Conservation (phyloP, 2,797 vertebrate species). For the Antrozous pallidus region DNA sequence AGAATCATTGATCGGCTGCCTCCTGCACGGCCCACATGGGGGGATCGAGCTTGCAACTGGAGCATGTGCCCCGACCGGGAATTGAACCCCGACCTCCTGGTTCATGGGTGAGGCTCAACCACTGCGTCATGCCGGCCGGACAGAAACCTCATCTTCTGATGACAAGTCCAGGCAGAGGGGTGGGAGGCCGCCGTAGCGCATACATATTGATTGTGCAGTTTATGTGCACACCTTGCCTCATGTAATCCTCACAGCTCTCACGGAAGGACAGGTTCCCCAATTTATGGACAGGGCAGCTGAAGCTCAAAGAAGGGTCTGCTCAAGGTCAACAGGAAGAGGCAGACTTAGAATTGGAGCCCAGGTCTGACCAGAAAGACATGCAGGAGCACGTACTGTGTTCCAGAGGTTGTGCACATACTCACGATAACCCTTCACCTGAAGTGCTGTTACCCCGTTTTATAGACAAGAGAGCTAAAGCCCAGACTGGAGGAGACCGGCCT, state of each 20-base stretch:
- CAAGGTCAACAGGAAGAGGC: constrained; percentile 5
- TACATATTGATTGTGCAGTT: not conserved
- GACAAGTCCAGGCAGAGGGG: not conserved
- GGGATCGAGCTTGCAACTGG: too few species aligned
- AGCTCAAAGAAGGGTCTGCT: not conserved
- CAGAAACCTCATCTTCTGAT: not conserved
- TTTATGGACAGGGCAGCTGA: not conserved
- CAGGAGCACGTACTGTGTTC: not conserved
- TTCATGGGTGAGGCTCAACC: too few species aligned
- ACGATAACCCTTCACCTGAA: not conserved
- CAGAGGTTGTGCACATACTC: not conserved
- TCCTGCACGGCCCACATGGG: too few species aligned
- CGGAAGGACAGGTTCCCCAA: not conserved
- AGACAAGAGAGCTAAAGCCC: not conserved
- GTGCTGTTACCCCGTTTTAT: not conserved
- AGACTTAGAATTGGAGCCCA: not conserved
- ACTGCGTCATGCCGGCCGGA: too few species aligned
- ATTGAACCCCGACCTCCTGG: too few species aligned
- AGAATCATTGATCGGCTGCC: too few species aligned
- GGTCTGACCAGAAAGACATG: not conserved
- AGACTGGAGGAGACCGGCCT: not conserved
- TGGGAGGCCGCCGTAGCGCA: too few species aligned
- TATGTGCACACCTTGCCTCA: not conserved
- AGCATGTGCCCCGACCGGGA: too few species aligned
- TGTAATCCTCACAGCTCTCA: not conserved